phyloP scores from a whole-genome alignment of 2,113 vertebrate genomes.

The Sclerurus mexicanus region DNA sequence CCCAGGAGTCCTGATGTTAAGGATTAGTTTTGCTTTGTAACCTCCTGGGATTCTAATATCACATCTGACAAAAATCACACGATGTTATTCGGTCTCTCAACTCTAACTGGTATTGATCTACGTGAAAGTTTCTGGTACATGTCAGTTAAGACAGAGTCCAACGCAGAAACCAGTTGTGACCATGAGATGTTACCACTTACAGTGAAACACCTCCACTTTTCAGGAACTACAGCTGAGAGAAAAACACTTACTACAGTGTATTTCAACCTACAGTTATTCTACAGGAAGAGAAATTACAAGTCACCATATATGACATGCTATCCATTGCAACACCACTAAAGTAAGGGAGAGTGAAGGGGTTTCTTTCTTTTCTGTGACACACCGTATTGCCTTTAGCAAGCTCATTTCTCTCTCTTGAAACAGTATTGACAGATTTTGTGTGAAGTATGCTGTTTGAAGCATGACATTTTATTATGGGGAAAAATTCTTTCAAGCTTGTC shows the following conservation, averaged over 20 bases:
- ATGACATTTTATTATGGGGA: neutral
- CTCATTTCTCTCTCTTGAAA: neutral
- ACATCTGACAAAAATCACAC: constrained; percentile 19
- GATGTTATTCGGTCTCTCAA: neutral
- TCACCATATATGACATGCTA: neutral
- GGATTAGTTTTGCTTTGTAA: constrained; percentile 42
- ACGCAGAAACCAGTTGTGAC: neutral
- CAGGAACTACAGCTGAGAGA: neutral
- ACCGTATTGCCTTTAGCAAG: neutral
- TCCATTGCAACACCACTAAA: neutral
- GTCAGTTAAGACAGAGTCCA: neutral
- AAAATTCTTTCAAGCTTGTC: neutral
- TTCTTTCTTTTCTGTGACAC: neutral
- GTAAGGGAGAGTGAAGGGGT: neutral
- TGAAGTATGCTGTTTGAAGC: neutral
- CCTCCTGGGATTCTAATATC: neutral
- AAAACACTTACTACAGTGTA: neutral
- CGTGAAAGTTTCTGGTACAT: neutral
- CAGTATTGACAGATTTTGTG: neutral
- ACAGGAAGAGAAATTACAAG: neutral
- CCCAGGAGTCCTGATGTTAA: constrained; percentile 24
- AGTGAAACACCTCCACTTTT: neutral
- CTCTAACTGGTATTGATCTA: neutral
- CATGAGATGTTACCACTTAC: neutral
- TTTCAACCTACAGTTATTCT: neutral